These are phyloP conservation scores for Colossoma macropomum DNA, from an alignment of 2,113 vertebrate genomes.

Conservation along the genomic window DNA sequence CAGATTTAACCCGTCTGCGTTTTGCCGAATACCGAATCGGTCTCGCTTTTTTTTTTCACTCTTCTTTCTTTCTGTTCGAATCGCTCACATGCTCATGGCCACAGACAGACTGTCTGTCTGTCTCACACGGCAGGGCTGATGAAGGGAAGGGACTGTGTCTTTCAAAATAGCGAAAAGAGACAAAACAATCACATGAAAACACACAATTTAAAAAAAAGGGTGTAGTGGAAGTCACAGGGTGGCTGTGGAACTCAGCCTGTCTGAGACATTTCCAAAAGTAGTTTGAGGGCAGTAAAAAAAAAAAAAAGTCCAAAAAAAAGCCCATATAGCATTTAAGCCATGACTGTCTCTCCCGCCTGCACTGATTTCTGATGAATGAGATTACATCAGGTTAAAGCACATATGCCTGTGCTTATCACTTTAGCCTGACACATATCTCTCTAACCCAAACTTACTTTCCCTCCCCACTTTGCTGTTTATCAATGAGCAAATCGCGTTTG, in stretches of 20 bases:
- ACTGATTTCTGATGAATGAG: constrained; percentile 52
- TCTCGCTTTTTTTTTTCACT: constrained; percentile 51
- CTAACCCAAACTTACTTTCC: constrained; percentile 63
- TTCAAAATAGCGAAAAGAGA: constrained; percentile 43
- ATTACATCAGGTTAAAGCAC: constrained; percentile 55
- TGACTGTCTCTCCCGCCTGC: constrained; percentile 37
- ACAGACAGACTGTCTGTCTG: constrained; percentile 59
- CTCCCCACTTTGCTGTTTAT: constrained; percentile 55
- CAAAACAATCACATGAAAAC: constrained; percentile 48
- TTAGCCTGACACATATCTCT: constrained; percentile 46
- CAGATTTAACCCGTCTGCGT: constrained; percentile 75
- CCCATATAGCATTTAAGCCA: constrained; percentile 26
- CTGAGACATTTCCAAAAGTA: constrained; percentile 3
- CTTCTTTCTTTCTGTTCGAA: constrained; percentile 55
- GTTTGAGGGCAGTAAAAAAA: neutral
- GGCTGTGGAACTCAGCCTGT: neutral
- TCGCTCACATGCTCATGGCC: constrained; percentile 63
- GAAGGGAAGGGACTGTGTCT: constrained; percentile 61
- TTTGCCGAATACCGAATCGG: constrained; percentile 65
- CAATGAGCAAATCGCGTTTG: constrained; percentile 64
- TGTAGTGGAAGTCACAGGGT: neutral
- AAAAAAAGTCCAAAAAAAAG: constrained; percentile 3
- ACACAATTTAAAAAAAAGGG: constrained; percentile 37
- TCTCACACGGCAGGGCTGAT: constrained; percentile 52
- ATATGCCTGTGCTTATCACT: constrained; percentile 56